phyloP scores from a whole-genome alignment of 2,113 vertebrate genomes.

The Chrysemys picta region DNA sequence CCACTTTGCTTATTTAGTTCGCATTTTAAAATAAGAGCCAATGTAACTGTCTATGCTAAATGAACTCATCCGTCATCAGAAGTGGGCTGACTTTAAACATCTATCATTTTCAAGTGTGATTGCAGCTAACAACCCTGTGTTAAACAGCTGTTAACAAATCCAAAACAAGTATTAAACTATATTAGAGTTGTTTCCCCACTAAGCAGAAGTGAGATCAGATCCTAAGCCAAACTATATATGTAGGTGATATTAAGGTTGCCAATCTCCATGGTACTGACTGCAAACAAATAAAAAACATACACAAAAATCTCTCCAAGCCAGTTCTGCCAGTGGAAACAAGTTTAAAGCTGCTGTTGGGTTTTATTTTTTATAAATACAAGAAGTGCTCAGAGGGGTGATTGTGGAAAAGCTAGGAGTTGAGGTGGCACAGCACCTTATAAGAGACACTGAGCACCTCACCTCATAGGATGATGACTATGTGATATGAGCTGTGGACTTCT shows the following conservation, averaged over 20 bases:
- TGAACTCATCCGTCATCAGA: not conserved
- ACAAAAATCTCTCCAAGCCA: not conserved
- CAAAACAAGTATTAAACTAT: not conserved
- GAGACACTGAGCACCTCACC: not conserved
- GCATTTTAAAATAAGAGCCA: not conserved
- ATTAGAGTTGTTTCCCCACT: not conserved
- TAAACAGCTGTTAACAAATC: not conserved
- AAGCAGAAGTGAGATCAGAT: not conserved
- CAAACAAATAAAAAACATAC: not conserved
- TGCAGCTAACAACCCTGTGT: not conserved
- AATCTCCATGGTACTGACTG: not conserved
- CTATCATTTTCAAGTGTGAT: not conserved
- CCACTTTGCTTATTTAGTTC: not conserved
- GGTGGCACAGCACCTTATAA: not conserved
- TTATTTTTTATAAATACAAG: not conserved
- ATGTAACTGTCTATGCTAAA: not conserved
- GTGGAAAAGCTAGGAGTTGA: not conserved
- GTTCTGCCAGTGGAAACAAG: not conserved
- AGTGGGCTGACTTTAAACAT: not conserved
- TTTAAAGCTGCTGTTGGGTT: not conserved
- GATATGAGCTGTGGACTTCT: conserved; percentile 25
- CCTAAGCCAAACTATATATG: not conserved
- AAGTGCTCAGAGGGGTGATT: not conserved
- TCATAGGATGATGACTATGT: not conserved
- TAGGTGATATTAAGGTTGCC: not conserved